These are phyloP conservation scores for Grantiella picta DNA, from an alignment of 2,113 vertebrate species.

Conservation along the genomic window DNA sequence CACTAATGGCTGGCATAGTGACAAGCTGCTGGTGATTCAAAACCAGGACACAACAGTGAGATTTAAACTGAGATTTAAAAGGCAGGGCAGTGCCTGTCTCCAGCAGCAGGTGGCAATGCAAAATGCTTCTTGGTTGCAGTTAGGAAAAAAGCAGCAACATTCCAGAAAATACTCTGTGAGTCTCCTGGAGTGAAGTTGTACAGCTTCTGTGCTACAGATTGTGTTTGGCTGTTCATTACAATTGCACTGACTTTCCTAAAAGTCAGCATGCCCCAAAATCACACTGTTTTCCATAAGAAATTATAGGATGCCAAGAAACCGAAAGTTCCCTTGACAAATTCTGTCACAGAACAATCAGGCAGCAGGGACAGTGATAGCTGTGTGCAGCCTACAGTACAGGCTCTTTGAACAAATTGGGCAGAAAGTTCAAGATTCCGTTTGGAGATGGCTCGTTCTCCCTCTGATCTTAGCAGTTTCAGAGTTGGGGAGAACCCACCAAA, in stretches of 20 bases:
- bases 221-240: neutral
- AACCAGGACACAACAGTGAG: neutral
- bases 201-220: constrained; percentile 2
- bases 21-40: neutral
- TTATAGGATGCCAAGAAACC: neutral
- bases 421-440: neutral
- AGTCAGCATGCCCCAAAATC: neutral
- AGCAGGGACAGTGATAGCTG: neutral
- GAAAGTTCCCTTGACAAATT: neutral
- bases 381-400: neutral
- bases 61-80: neutral
- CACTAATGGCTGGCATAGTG: neutral
- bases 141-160: neutral
- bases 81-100: neutral
- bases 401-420: neutral
- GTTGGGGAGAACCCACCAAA: neutral
- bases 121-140: neutral
- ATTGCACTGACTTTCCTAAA: neutral
- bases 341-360: neutral
- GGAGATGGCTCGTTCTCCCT: neutral
- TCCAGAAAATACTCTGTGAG: constrained; percentile 43
- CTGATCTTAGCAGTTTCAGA: neutral
- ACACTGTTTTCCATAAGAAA: neutral
- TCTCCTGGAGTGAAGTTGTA: neutral
- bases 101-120: constrained; percentile 70